Evolutionary conservation across 2,888 invertebrate genomes (phyloP).

Genomic region (Nyleta sp.): DNA sequence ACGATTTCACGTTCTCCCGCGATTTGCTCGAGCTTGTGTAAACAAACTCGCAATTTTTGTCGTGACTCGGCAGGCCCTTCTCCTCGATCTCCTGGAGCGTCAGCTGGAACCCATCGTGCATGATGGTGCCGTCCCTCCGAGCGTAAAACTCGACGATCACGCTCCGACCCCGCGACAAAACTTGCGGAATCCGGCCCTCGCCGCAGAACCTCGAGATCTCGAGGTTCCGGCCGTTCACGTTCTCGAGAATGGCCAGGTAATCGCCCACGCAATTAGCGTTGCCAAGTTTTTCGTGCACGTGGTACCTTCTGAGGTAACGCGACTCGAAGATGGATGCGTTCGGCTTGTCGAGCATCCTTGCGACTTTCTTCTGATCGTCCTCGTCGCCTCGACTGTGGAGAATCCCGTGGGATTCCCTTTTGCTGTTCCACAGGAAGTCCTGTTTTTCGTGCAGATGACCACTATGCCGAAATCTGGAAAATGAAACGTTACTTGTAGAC

Average conservation of each 20-base stretch:
- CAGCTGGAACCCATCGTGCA: slow-evolving; percentile 76
- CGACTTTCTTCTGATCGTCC: slow-evolving; percentile 16
- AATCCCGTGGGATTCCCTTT: slow-evolving; percentile 9
- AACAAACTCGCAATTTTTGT: slow-evolving; percentile 71
- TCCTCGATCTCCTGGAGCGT: slow-evolving; percentile 72
- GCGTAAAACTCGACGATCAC: slow-evolving; percentile 75
- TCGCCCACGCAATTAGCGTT: slow-evolving; percentile 73
- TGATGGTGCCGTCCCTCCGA: slow-evolving; percentile 75
- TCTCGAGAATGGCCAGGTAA: slow-evolving; percentile 73
- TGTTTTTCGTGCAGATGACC: slow-evolving; percentile 41
- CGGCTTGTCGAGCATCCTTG: slow-evolving; percentile 31
- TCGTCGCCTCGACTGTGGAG: slow-evolving; percentile 13
- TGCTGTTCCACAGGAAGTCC: slow-evolving; percentile 24
- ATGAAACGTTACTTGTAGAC: too few relatives aligned
- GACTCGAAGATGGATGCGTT: slow-evolving; percentile 57
- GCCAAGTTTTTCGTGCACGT: slow-evolving; percentile 64
- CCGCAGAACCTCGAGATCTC: slow-evolving; percentile 76
- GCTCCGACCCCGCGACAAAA: slow-evolving; percentile 73
- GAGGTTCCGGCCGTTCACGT: slow-evolving; percentile 72
- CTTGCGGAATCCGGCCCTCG: slow-evolving; percentile 74
- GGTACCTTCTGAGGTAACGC: slow-evolving; percentile 61
- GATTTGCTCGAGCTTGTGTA: slow-evolving; percentile 71
- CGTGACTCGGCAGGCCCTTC: slow-evolving; percentile 49
- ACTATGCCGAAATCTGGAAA: slow-evolving; percentile 52
- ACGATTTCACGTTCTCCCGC: slow-evolving; percentile 71